A percentile compares a stretch with the other conserved stretches of the same genome.
phyloP scores from a whole-genome alignment of 2,888 invertebrate genomes.

The Xestia ashworthii region DNA sequence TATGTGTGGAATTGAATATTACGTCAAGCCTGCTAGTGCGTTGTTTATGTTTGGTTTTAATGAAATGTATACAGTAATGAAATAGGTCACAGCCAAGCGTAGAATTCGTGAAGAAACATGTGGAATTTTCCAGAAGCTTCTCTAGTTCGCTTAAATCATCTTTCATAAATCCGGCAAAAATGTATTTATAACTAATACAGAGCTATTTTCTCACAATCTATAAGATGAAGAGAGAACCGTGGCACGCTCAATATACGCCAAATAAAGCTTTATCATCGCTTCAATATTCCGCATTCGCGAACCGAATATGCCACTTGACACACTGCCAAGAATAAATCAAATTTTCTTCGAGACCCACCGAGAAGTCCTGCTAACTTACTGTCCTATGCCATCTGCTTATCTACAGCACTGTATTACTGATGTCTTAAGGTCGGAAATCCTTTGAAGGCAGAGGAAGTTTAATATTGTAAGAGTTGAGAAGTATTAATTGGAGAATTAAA shows the following conservation, averaged over 20 bases:
- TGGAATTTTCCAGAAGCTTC: background rate
- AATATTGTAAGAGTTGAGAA: slow-evolving; percentile 41
- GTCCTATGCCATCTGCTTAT: slow-evolving; percentile 48
- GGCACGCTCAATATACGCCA: slow-evolving; percentile 80
- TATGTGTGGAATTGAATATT: slow-evolving; percentile 57
- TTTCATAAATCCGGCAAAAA: slow-evolving; percentile 25
- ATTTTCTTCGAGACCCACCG: slow-evolving; percentile 73
- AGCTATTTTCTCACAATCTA: slow-evolving; percentile 62
- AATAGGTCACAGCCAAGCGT: slow-evolving; percentile 7
- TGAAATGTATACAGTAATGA: slow-evolving; percentile 16
- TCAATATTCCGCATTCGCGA: slow-evolving; percentile 82
- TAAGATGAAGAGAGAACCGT: slow-evolving; percentile 71
- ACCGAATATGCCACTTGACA: slow-evolving; percentile 84
- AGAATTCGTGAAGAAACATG: background rate
- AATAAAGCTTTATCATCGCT: slow-evolving; percentile 83
- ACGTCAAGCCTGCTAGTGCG: slow-evolving; percentile 30
- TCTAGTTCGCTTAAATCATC: slow-evolving; percentile 1
- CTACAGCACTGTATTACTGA: slow-evolving; percentile 27
- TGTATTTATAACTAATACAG: slow-evolving; percentile 48
- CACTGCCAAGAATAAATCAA: slow-evolving; percentile 87
- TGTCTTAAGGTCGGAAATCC: slow-evolving; percentile 35
- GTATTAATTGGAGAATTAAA: slow-evolving; percentile 54
- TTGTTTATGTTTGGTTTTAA: slow-evolving; percentile 33
- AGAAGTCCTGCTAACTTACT: slow-evolving; percentile 53
- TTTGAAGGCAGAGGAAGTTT: slow-evolving; percentile 1